Evolutionary conservation across 1,140 invertebrate species (phyloP), one percentile per base, ranked within the genome.

Genomic region (Ceratitis capitata): DNA sequence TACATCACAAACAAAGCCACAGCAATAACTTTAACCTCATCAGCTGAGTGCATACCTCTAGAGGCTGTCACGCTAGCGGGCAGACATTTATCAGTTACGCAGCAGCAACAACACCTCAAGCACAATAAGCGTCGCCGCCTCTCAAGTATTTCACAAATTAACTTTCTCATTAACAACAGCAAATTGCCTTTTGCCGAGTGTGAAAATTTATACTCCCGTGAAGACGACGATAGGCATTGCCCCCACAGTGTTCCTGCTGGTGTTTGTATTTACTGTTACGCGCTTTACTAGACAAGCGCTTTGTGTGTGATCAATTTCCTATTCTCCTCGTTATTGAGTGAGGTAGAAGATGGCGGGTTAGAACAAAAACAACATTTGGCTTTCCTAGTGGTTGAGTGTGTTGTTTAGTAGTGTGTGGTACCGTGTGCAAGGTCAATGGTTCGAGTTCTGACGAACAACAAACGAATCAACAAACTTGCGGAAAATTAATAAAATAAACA

Each of bases 1-100:
- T 45, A 78, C 69, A 78, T 78, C 45, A 78, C 69, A 78, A 78
- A n/a, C n/a, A 45, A 78, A 78, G 69, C 69, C 69, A 23, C 69
- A 47, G n/a, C 39, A 78, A 45, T 45, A 78, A 47, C 69, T 78
- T 78, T 14, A 78, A 78, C 39, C n/a, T 45, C 39, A 39, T 23
- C 32, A 64, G 9, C 29, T n/a, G 26, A 16, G n/a, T 16, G 69
- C 61, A 69, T 39, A 32, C 61, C 61, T n/a, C 10, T 78, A 45
- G 45, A 78, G 69, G 69, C 69, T 16, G 23, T n/a, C 26, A 49
- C 47, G n/a, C 1, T 14, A 53, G 16, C 39, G 45, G 69, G 32
- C 61, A 78, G 39, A 6, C 4, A 12, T 6, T 19, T 9, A 16
- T 16, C 6, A 56, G n/a, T 47, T 4, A 9, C 29, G 10, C 23